Conservation (phyloP, 2,888 invertebrate species). For the Perithous albicinctus region DNA sequence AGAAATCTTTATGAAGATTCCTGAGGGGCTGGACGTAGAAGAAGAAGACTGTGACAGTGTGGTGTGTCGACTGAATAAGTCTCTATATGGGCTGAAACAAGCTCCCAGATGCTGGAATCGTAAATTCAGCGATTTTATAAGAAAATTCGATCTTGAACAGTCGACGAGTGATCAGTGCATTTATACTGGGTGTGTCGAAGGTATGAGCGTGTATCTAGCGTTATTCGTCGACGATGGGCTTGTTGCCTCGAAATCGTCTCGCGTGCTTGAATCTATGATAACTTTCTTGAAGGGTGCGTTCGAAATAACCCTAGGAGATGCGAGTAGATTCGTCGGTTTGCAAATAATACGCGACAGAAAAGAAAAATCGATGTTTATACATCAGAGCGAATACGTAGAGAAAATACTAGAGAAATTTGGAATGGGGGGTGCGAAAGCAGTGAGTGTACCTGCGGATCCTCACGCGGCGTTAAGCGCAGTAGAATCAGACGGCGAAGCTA, state of each 20-base stretch:
- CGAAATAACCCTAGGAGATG: slow-evolving; percentile 48
- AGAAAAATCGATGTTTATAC: slow-evolving; percentile 48
- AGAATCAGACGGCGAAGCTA: slow-evolving; percentile 37
- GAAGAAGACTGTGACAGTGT: not conserved
- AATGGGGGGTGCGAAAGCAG: slow-evolving; percentile 68
- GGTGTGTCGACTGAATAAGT: slow-evolving; percentile 39
- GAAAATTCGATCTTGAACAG: no score
- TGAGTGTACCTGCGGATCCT: slow-evolving; percentile 26
- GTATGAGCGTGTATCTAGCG: slow-evolving; percentile 31
- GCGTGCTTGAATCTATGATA: slow-evolving; percentile 36
- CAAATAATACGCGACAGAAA: slow-evolving; percentile 44
- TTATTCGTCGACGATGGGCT: slow-evolving; percentile 51
- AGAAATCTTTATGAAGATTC: slow-evolving; percentile 49
- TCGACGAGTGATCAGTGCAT: slow-evolving; percentile 48
- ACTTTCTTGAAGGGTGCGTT: slow-evolving; percentile 44
- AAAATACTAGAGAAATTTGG: slow-evolving; percentile 67
- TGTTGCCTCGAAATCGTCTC: not conserved
- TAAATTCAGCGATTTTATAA: no score
- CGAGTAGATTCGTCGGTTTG: slow-evolving; percentile 59
- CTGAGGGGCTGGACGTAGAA: slow-evolving; percentile 33
- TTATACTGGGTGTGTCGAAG: slow-evolving; percentile 28
- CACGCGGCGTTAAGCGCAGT: slow-evolving; percentile 50
- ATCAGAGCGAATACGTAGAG: slow-evolving; percentile 68
- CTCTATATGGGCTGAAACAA: slow-evolving; percentile 49
- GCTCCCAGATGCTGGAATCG: no score